These are phyloP conservation scores for Tipula vernalis DNA, from an alignment of 2,888 invertebrate species.

Conservation along the genomic window DNA sequence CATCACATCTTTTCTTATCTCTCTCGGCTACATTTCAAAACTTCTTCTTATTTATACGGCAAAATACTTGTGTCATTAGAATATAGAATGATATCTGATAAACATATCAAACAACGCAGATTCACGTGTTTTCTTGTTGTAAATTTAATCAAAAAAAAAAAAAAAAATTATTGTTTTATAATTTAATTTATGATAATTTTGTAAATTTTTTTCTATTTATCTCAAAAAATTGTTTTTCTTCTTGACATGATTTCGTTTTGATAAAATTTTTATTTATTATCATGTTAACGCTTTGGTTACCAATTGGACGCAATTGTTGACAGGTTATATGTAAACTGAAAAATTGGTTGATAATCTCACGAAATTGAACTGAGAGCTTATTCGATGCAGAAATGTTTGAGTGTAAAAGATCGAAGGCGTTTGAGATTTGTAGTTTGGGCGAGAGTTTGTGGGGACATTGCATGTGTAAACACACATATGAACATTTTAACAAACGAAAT, in stretches of 20 bases:
- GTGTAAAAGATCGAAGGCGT: too few species aligned
- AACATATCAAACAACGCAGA: not conserved
- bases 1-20: not conserved
- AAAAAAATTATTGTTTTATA: not conserved
- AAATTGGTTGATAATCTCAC: too few species aligned
- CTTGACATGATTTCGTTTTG: not conserved
- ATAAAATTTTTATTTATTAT: not conserved
- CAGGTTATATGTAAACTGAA: too few species aligned
- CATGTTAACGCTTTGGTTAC: not conserved
- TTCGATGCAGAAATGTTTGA: too few species aligned
- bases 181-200: not conserved
- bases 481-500: too few species aligned
- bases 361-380: too few species aligned
- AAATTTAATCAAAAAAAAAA: not conserved
- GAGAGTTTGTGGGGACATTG: too few species aligned
- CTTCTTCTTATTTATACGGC: not conserved
- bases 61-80: not conserved
- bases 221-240: not conserved
- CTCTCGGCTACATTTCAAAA: not conserved
- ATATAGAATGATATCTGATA: not conserved
- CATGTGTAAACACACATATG: too few species aligned
- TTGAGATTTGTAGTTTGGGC: too few species aligned
- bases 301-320: too few species aligned
- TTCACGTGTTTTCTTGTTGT: not conserved
- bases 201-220: not conserved